Evolutionary conservation across 2,888 invertebrate species (phyloP).

Genomic region (Argyra leucocephala): DNA sequence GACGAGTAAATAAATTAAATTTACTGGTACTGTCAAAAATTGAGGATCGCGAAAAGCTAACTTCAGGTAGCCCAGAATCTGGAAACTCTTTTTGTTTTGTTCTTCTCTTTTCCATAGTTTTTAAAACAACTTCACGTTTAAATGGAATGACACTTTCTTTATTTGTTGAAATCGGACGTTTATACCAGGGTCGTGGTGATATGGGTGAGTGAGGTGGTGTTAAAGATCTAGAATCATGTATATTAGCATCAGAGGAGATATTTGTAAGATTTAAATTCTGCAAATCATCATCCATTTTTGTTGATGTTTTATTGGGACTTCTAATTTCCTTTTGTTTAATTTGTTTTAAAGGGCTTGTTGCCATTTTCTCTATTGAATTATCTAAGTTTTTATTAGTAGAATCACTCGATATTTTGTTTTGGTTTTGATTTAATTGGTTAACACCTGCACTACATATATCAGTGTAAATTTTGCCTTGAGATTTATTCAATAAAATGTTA

Average conservation of each 20-base stretch:
- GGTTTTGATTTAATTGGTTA: background rate
- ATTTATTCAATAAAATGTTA: background rate
- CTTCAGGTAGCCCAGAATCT: conserved; percentile 41
- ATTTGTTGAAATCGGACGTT: conserved; percentile 42
- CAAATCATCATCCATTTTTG: no score
- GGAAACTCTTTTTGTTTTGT: conserved; percentile 34
- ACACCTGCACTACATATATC: background rate
- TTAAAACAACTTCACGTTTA: conserved; percentile 26
- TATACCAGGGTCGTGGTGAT: conserved; percentile 58
- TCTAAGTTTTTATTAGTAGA: no score
- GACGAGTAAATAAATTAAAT: conserved; percentile 23
- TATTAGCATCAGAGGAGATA: no score
- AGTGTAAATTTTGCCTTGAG: background rate
- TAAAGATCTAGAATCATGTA: conserved; percentile 10
- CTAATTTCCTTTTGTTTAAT: background rate
- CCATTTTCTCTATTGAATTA: background rate
- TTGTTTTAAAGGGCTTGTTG: background rate
- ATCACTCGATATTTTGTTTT: background rate
- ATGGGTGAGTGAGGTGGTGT: conserved; percentile 33
- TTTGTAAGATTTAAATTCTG: background rate
- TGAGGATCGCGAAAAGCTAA: conserved; percentile 47
- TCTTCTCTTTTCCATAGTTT: conserved; percentile 34
- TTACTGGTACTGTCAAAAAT: conserved; percentile 40
- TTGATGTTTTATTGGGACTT: no score
- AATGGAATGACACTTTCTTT: conserved; percentile 28